phyloP scores from a whole-genome alignment of 2,797 vertebrate species.

The Acrossocheilus wenchowensis region DNA sequence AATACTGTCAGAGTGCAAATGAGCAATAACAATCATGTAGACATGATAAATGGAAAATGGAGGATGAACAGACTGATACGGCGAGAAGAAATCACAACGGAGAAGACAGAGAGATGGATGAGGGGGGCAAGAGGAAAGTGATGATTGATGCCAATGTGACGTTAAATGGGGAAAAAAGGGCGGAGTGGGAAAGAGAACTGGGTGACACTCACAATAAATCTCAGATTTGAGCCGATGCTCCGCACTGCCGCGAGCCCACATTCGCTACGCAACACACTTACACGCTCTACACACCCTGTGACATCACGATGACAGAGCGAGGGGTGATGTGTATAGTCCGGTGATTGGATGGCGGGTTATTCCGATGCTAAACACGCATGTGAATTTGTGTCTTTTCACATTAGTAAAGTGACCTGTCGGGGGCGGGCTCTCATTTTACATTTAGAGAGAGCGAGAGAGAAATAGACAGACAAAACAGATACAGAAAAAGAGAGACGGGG shows the following conservation, averaged over 20 bases:
- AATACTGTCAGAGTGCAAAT: slow-evolving; percentile 41
- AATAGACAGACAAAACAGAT: slow-evolving; percentile 32
- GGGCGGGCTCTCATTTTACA: slow-evolving; percentile 42
- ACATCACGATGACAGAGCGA: slow-evolving; percentile 56
- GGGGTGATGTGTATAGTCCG: slow-evolving; percentile 33
- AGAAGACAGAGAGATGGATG: slow-evolving; percentile 63
- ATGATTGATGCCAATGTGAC: slow-evolving; percentile 74
- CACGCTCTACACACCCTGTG: slow-evolving; percentile 48
- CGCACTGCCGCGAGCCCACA: slow-evolving; percentile 56
- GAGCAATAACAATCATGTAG: slow-evolving; percentile 52
- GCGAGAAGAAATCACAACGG: slow-evolving; percentile 44
- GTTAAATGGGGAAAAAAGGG: slow-evolving; percentile 56
- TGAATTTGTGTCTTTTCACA: slow-evolving; percentile 55
- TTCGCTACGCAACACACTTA: slow-evolving; percentile 38
- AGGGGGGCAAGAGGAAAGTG: slow-evolving; percentile 53
- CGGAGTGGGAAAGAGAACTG: slow-evolving; percentile 32
- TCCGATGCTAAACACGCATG: slow-evolving; percentile 29
- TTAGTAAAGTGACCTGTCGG: slow-evolving; percentile 52
- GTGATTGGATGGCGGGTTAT: slow-evolving; percentile 53
- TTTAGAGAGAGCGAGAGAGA: slow-evolving; percentile 30
- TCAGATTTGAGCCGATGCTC: slow-evolving; percentile 57
- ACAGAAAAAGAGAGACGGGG: slow-evolving; percentile 26
- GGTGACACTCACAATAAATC: slow-evolving; percentile 58
- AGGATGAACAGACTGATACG: slow-evolving; percentile 49
- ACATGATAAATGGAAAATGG: slow-evolving; percentile 50